These are phyloP conservation scores for Cremastobaeus sp. DNA, from an alignment of 2,888 invertebrate genomes.

Conservation along the genomic window DNA sequence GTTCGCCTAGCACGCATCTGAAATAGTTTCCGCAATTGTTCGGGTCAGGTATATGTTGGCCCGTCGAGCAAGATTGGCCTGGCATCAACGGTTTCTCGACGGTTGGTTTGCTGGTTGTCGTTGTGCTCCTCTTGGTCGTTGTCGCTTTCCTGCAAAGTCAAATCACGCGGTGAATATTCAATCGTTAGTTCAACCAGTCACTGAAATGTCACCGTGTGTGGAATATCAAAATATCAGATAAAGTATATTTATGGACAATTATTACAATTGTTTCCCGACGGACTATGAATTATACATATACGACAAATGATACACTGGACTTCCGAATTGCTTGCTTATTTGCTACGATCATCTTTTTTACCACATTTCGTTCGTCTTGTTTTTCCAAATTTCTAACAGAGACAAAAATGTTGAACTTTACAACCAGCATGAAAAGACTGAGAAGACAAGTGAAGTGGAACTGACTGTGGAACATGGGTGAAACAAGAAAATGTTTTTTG, in stretches of 20 bases:
- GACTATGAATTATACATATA: slow-evolving; percentile 14
- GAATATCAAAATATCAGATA: slow-evolving; percentile 10
- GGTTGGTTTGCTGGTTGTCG: slow-evolving; percentile 76
- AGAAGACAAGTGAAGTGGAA: not conserved
- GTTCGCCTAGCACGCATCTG: slow-evolving; percentile 86
- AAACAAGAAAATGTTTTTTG: not conserved
- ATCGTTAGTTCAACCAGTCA: slow-evolving; percentile 9
- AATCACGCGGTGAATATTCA: slow-evolving; percentile 34
- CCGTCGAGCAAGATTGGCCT: slow-evolving; percentile 76
- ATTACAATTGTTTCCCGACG: slow-evolving; percentile 10
- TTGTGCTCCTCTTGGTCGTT: slow-evolving; percentile 20
- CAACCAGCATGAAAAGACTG: too few species aligned
- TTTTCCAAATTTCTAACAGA: too few species aligned
- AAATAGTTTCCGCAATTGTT: slow-evolving; percentile 87
- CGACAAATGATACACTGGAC: not conserved
- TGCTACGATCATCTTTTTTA: not conserved
- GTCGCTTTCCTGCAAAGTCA: slow-evolving; percentile 33
- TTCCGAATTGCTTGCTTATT: not conserved
- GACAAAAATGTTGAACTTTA: too few species aligned
- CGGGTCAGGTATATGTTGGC: slow-evolving; percentile 81
- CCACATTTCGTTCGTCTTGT: not conserved
- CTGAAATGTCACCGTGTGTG: not conserved
- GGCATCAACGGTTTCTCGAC: slow-evolving; percentile 74
- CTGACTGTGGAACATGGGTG: not conserved
- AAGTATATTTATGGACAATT: slow-evolving; percentile 4